Conservation (phyloP, 2,888 invertebrate species). For the Calliphora vomitoria region DNA sequence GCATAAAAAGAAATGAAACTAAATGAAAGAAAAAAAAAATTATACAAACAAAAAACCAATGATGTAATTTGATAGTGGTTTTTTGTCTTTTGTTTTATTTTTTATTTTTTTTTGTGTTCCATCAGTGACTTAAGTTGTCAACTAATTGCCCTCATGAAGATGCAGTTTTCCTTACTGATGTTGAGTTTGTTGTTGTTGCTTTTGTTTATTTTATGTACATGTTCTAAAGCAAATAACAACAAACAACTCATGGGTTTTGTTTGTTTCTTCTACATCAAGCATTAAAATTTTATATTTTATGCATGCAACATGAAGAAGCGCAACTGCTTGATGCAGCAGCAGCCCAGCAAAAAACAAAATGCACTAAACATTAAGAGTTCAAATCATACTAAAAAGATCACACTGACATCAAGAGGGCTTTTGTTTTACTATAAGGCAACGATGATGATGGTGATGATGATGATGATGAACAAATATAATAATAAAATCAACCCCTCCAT, state of each 20-base stretch:
- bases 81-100: conserved; percentile 33
- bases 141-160: conserved; percentile 74
- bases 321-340: conserved; percentile 58
- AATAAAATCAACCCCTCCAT: conserved; percentile 69
- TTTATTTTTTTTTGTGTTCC: conserved; percentile 28
- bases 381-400: conserved; percentile 73
- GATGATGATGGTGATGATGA: conserved; percentile 35
- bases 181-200: no score
- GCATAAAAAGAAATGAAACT: conserved; percentile 38
- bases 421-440: conserved; percentile 54
- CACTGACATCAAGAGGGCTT: conserved; percentile 71
- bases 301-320: conserved; percentile 72
- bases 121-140: conserved; percentile 73
- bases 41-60: conserved; percentile 44
- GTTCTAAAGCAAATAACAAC: conserved; percentile 60
- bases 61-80: conserved; percentile 73
- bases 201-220: conserved; percentile 60
- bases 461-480: conserved; percentile 44
- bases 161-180: conserved; percentile 61
- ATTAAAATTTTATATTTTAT: conserved; percentile 74
- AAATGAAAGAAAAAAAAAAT: conserved; percentile 19
- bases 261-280: conserved; percentile 72
- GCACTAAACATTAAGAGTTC: conserved; percentile 71
- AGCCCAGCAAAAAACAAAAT: not conserved
- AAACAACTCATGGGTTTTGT: conserved; percentile 61